Conservation (phyloP, 23 tunicate genomes). For the Diplosoma virens region DNA sequence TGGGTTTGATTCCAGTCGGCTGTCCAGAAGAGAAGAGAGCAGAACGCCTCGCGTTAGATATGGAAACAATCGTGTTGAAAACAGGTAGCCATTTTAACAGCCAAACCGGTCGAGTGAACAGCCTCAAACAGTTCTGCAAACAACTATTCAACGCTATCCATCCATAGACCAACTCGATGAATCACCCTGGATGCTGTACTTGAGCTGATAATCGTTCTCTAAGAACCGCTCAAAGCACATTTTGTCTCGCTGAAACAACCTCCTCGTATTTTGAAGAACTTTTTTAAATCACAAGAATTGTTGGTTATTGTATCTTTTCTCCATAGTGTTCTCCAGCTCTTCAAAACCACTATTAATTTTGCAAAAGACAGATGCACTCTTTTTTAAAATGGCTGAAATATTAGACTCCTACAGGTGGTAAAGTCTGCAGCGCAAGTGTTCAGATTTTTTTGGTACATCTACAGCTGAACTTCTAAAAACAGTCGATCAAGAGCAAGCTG, state of each 20-base stretch:
- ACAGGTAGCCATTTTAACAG: conserved; percentile 29
- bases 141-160: conserved; percentile 17
- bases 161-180: conserved; percentile 21
- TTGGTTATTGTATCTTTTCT: conserved; percentile 16
- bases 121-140: conserved; percentile 24
- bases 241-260: not conserved
- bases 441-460: conserved; percentile 32
- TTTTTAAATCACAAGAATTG: not conserved
- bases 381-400: not conserved
- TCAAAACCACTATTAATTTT: too few species aligned
- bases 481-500: conserved; percentile 42
- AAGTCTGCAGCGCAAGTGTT: conserved; percentile 5
- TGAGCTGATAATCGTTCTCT: conserved; percentile 22
- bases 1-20: conserved; percentile 26
- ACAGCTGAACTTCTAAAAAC: conserved; percentile 30
- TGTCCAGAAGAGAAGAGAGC: conserved; percentile 25
- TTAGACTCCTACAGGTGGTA: not conserved
- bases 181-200: conserved; percentile 22
- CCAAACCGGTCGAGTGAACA: conserved; percentile 23
- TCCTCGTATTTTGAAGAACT: conserved; percentile 11
- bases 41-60: conserved; percentile 21
- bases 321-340: conserved; percentile 15
- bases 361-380: too few species aligned
- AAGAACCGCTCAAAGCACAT: too few species aligned
- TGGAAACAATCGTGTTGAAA: conserved; percentile 24